Percentiles rank a stretch among this genome's conserved stretches.
phyloP scores from a whole-genome alignment of 2,888 invertebrate species.

The Venusia cambrica region DNA sequence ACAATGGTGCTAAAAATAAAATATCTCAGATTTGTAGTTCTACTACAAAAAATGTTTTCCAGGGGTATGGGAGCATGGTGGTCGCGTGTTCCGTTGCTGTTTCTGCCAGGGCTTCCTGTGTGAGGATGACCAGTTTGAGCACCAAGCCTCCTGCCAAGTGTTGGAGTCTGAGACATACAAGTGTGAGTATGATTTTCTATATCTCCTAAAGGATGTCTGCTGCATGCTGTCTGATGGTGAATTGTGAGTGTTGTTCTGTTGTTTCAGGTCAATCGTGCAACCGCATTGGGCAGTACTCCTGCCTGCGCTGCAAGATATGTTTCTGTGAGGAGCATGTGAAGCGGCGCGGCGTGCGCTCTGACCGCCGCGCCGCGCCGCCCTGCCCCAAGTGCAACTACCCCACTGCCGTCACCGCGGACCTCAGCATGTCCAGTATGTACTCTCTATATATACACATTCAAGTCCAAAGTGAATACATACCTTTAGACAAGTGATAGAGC shows the following conservation, averaged over 20 bases:
- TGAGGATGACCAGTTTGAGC: constrained; percentile 98
- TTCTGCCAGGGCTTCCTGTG: constrained; percentile 94
- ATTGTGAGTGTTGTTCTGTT: too few relatives aligned
- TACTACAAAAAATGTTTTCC: neutral
- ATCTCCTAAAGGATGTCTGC: too few relatives aligned
- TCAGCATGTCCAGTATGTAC: constrained; percentile 98
- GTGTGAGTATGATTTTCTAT: constrained; percentile 79
- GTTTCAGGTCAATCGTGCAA: constrained; percentile 93
- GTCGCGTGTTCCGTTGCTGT: constrained; percentile 93
- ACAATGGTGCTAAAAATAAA: too few relatives aligned
- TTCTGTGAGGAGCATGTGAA: constrained; percentile 98
- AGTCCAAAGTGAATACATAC: too few relatives aligned
- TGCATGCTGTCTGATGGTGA: too few relatives aligned
- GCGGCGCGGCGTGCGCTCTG: constrained; percentile 68
- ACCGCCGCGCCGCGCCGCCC: constrained; percentile 76
- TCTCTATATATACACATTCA: too few relatives aligned
- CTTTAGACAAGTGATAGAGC: neutral
- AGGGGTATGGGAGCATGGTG: constrained; percentile 97
- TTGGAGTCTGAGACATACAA: constrained; percentile 97
- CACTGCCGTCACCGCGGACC: constrained; percentile 95
- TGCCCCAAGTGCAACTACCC: constrained; percentile 97
- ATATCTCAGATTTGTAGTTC: too few relatives aligned
- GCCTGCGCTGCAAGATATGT: constrained; percentile 96
- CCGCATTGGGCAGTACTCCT: constrained; percentile 96
- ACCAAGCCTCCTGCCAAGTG: constrained; percentile 98